phyloP scores from a whole-genome alignment of 2,797 vertebrate genomes.

The Setipinna tenuifilis region DNA sequence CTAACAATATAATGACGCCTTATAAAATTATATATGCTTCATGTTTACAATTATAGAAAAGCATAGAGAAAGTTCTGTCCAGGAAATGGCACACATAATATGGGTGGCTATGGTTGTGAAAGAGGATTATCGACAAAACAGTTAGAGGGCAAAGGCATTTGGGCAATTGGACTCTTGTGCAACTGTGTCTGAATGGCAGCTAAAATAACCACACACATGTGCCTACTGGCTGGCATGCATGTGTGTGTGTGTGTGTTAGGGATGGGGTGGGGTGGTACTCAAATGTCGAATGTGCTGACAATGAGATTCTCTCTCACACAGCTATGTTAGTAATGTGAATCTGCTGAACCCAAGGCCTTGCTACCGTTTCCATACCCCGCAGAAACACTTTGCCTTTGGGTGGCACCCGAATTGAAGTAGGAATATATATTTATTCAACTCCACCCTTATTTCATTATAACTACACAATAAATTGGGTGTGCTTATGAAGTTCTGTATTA shows the following conservation, averaged over 20 bases:
- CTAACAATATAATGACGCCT: background rate
- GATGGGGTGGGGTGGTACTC: slow-evolving; percentile 15
- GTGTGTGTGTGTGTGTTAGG: slow-evolving; percentile 28
- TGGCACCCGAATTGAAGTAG: background rate
- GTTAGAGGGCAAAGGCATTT: slow-evolving; percentile 2
- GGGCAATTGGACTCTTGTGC: slow-evolving; percentile 7
- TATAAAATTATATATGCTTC: background rate
- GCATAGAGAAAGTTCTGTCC: background rate
- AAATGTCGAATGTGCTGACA: slow-evolving; percentile 51
- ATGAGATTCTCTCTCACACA: slow-evolving; percentile 42
- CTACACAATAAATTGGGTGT: no score
- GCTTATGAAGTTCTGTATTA: no score
- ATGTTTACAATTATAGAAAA: background rate
- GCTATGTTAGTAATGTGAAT: slow-evolving; percentile 47
- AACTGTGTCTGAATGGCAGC: slow-evolving; percentile 2
- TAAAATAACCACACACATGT: slow-evolving; percentile 22
- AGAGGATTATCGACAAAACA: background rate
- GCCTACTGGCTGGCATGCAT: slow-evolving; percentile 12
- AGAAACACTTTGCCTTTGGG: background rate
- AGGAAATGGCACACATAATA: background rate
- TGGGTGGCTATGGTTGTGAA: background rate
- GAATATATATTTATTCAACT: no score
- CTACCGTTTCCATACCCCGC: background rate
- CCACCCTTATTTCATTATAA: no score
- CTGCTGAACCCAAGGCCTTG: slow-evolving; percentile 26